phyloP scores from a whole-genome alignment of 1,140 invertebrate species.

The Micrasema minimum region DNA sequence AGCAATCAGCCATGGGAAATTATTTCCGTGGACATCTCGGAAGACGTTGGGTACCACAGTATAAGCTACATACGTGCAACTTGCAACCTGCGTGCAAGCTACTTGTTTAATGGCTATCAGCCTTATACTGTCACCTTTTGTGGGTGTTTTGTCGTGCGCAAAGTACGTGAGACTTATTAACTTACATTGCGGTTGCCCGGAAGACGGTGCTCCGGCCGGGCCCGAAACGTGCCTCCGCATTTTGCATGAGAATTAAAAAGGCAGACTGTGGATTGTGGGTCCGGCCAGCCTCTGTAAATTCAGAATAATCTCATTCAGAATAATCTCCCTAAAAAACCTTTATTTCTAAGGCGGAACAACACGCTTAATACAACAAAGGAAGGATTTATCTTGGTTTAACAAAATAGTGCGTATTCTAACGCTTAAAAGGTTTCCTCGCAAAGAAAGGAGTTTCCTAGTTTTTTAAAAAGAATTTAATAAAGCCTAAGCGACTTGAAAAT shows the following conservation, averaged over 20 bases:
- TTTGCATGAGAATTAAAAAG: conserved; percentile 22
- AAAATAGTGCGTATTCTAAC: neutral
- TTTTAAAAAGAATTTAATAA: neutral
- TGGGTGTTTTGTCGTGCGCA: neutral
- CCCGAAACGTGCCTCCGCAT: conserved; percentile 14
- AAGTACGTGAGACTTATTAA: conserved; percentile 27
- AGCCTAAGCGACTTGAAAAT: too few relatives aligned
- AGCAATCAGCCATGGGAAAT: too few relatives aligned
- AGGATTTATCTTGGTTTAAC: neutral
- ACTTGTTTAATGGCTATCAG: too few relatives aligned
- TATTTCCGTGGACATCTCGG: too few relatives aligned
- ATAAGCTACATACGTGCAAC: too few relatives aligned
- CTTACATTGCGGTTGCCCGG: conserved; percentile 22
- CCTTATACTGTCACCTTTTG: neutral
- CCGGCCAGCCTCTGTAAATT: neutral
- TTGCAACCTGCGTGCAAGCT: too few relatives aligned
- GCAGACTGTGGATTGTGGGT: neutral
- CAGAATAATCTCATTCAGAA: neutral
- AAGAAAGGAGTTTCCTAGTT: neutral
- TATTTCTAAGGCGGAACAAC: too few relatives aligned
- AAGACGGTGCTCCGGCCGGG: neutral
- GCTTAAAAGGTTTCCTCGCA: neutral
- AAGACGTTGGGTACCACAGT: too few relatives aligned
- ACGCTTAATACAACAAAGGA: too few relatives aligned
- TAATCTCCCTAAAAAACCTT: neutral